phyloP scores from a whole-genome alignment of 2,113 vertebrate species.

The Sitta europaea region DNA sequence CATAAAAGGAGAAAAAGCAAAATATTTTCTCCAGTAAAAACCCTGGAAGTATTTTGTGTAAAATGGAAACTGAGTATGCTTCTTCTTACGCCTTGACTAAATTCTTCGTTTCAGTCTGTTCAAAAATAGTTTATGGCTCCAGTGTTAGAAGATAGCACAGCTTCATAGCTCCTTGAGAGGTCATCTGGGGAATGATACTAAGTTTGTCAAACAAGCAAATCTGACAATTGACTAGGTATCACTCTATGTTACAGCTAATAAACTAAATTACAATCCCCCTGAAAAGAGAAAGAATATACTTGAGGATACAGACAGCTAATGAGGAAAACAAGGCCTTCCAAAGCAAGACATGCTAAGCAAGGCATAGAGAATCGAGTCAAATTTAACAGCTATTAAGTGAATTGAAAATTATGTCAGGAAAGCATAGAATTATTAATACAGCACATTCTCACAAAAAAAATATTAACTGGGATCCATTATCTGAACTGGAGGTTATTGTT shows the following conservation, averaged over 20 bases:
- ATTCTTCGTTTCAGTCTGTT: neutral
- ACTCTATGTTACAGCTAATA: neutral
- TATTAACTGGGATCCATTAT: slow-evolving; percentile 28
- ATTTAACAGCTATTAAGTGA: slow-evolving; percentile 19
- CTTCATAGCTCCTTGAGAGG: neutral
- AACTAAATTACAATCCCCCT: neutral
- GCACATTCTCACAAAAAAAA: neutral
- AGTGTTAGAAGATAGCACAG: neutral
- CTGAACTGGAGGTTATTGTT: neutral
- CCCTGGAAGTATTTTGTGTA: neutral
- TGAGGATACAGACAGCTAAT: neutral
- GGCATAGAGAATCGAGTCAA: neutral
- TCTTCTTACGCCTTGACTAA: neutral
- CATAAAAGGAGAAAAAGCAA: neutral
- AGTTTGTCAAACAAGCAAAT: neutral
- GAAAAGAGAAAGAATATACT: neutral
- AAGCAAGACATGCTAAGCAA: neutral
- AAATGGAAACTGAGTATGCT: neutral
- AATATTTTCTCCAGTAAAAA: neutral
- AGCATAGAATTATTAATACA: slow-evolving; percentile 1
- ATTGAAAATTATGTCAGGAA: slow-evolving; percentile 2
- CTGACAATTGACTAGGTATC: neutral
- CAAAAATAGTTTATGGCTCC: neutral
- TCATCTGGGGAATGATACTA: neutral
- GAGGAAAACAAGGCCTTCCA: neutral